These are phyloP conservation scores for Furcula furcula DNA, from an alignment of 2,888 invertebrate genomes.

Conservation along the genomic window DNA sequence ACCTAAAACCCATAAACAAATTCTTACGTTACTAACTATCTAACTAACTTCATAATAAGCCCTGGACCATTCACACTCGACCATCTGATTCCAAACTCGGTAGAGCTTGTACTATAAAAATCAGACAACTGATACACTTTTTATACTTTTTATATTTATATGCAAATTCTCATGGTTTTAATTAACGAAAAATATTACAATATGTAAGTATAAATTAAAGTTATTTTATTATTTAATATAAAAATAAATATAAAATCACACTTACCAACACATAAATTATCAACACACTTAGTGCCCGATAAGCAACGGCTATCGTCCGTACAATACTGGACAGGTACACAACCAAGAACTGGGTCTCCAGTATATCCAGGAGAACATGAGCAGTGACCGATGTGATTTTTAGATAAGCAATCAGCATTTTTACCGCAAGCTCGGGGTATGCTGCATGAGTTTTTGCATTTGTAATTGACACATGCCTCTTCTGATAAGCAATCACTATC, in stretches of 20 bases:
- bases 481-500: conserved; percentile 87
- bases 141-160: no score
- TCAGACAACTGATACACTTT: no score
- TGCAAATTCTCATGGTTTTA: no score
- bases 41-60: no score
- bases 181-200: no score
- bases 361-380: conserved; percentile 92
- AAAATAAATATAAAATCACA: conserved; percentile 14
- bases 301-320: conserved; percentile 90
- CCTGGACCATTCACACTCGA: no score
- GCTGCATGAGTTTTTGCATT: conserved; percentile 91
- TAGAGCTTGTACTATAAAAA: no score
- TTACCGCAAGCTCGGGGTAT: conserved; percentile 91
- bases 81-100: no score
- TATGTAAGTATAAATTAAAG: no score
- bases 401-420: conserved; percentile 88
- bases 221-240: neutral
- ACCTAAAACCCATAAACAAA: no score
- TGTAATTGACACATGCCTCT: conserved; percentile 89
- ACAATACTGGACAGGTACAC: conserved; percentile 91
- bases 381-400: conserved; percentile 91
- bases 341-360: conserved; percentile 93
- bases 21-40: no score
- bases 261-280: conserved; percentile 89
- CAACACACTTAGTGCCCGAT: conserved; percentile 90